phyloP scores from a whole-genome alignment of 2,888 invertebrate genomes.

The Leucania comma region DNA sequence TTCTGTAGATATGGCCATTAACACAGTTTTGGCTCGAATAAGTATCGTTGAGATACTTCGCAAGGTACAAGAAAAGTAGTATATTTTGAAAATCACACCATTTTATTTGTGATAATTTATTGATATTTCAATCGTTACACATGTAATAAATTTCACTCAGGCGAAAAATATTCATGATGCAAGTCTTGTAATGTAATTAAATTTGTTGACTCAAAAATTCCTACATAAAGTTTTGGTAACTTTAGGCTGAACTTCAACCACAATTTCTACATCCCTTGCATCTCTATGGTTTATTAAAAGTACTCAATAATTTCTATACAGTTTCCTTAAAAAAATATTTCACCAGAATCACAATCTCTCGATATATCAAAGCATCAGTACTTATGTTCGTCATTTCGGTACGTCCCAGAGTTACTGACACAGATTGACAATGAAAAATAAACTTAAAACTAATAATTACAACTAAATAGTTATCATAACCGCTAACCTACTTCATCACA shows the following conservation, averaged over 20 bases:
- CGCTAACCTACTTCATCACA: slow-evolving; percentile 83
- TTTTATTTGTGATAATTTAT: slow-evolving; percentile 9
- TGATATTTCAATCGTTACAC: slow-evolving; percentile 28
- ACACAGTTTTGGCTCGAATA: slow-evolving; percentile 31
- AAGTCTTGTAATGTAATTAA: slow-evolving; percentile 13
- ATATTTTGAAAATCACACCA: not conserved
- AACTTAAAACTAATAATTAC: slow-evolving; percentile 55
- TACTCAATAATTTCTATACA: slow-evolving; percentile 9
- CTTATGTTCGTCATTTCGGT: slow-evolving; percentile 1
- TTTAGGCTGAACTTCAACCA: not conserved
- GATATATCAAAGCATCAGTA: slow-evolving; percentile 4
- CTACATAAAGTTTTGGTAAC: slow-evolving; percentile 9
- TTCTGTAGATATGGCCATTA: slow-evolving; percentile 47
- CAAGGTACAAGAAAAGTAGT: slow-evolving; percentile 14
- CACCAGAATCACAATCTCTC: slow-evolving; percentile 15
- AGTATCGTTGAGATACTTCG: slow-evolving; percentile 1
- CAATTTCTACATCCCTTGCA: slow-evolving; percentile 25
- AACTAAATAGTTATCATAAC: slow-evolving; percentile 65
- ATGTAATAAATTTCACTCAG: slow-evolving; percentile 36
- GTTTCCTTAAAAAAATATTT: slow-evolving; percentile 35
- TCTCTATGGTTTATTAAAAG: slow-evolving; percentile 7
- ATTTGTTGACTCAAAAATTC: slow-evolving; percentile 4
- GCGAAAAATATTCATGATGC: slow-evolving; percentile 35
- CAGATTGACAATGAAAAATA: slow-evolving; percentile 41
- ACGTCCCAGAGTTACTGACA: slow-evolving; percentile 24